Evolutionary conservation across 2,888 invertebrate genomes (phyloP).

Genomic region (Diarsia rubi): DNA sequence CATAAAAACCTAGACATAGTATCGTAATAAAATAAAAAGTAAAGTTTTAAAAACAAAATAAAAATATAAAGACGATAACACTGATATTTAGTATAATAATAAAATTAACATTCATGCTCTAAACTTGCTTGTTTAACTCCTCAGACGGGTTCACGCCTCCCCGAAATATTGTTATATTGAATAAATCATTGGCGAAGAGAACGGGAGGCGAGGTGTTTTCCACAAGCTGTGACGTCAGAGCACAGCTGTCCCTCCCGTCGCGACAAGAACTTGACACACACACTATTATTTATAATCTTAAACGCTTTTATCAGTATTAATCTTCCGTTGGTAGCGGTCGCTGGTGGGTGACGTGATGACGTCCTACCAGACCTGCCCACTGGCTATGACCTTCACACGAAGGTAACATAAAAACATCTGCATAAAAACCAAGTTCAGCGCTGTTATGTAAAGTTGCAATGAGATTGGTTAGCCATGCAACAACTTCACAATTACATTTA

Average conservation of each 20-base stretch:
- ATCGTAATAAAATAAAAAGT: conserved; percentile 32
- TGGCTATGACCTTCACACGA: conserved; percentile 67
- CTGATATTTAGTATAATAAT: conserved; percentile 31
- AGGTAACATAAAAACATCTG: conserved; percentile 66
- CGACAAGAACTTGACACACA: conserved; percentile 69
- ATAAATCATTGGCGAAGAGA: conserved; percentile 74
- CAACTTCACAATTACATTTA: conserved; percentile 5
- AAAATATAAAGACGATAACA: conserved; percentile 41
- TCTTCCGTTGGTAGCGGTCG: conserved; percentile 66
- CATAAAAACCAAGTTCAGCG: conserved; percentile 72
- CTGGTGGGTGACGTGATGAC: conserved; percentile 63
- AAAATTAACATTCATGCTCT: conserved; percentile 36
- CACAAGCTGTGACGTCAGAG: conserved; percentile 74
- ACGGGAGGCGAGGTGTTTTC: conserved; percentile 73
- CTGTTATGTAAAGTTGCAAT: conserved; percentile 51
- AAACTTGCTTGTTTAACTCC: conserved; percentile 31
- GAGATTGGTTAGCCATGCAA: conserved; percentile 47
- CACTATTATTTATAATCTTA: conserved; percentile 66
- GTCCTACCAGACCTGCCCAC: conserved; percentile 58
- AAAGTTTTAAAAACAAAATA: conserved; percentile 26
- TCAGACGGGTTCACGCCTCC: conserved; percentile 20
- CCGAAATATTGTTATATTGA: conserved; percentile 64
- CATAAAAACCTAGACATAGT: conserved; percentile 37
- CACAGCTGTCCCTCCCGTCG: conserved; percentile 76
- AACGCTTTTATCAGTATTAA: conserved; percentile 73